Base-by-base conservation (phyloP, 2,888 invertebrate species). In the Diadegma fenestrale region DNA sequence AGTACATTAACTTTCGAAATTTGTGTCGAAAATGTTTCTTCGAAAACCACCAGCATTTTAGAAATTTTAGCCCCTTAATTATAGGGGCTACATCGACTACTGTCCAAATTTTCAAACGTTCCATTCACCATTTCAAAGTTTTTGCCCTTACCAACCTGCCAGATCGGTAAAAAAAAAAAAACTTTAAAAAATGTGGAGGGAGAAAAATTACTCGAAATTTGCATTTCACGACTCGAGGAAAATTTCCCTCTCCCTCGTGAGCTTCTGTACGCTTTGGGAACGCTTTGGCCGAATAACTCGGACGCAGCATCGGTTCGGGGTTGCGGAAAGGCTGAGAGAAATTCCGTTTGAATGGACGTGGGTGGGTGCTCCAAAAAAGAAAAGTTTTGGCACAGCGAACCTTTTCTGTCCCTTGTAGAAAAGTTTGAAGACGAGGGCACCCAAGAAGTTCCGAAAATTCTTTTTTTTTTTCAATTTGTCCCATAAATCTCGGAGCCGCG, bases 1-100 rank as follows among this genome's bases (percentile, higher is more conserved):
- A 69, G 75, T 81, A 81, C 75, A 75, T 75, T 81, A 69, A 75
- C 68, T 73, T 75, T 68, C 75, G 37, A 68, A 80, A 80, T 66
- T 37, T 63, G 30, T 58, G 5, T 58, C 14, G 14, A 58, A 22
- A 58, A 58, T 58, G 58, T 26, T 58, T 58, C 26, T 58, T 58
- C 58, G 58, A 58, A 58, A 58, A 26, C 6, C 10, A 12, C 12
- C 26, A n/a, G n/a, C n/a, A 58, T 58, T 22, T 26, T 26, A 22
- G 12, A 12, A 26, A 8, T 14, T 26, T 14, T 14, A 0, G 58
- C 26, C 26, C 58, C 58, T 58, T 58, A 26, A 58, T 58, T 58
- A 58, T 58, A 26, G 22, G 14, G 22, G 6, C 12, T 58, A 5
- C 58, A 4, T 22, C 14, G 12, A 58, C 58, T 26, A 4, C 12